Base-by-base conservation (phyloP, 2,113 vertebrate species). In the Gobius niger region DNA sequence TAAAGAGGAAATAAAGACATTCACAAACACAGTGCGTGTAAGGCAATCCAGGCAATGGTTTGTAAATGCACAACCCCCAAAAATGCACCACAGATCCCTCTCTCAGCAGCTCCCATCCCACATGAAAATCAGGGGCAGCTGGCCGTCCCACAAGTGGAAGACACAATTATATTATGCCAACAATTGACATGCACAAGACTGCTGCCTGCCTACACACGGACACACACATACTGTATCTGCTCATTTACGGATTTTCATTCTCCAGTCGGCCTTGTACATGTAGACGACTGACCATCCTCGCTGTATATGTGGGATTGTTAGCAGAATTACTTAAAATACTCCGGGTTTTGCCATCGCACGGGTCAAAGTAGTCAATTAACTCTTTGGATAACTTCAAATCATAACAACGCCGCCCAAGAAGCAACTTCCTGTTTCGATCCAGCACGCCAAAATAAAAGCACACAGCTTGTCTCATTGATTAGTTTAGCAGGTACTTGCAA, bases 101-200 rank as follows among this genome's bases (percentile, higher is more conserved):
- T 65, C 65, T 72, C 74, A 56, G 67, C 82, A 67, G 71, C 50
- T 71, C 60, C 34, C 53, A 16, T 72, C 68, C 82, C 77, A 82
- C 77, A 51, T 51, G 62, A 60, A 88, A 88, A 91, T 89, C 85
- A 82, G 74, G 87, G 89, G 72, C 91, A 91, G 85, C 76, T 82
- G 83, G 69, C 77, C 77, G 78, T 82, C 65, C 81, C 81, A 85
- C 66, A 82, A 75, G 71, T 80, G 73, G 78, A 82, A 47, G 64
- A 69, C 68, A 79, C 81, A 88, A 90, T 87, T 81, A 70, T 81
- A 89, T 88, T 75, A 84, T 90, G 88, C 79, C 77, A 90, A 90
- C 82, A 85, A 85, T 91, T 89, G 90, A 82, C 61, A 72, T 80
- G 78, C 82, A 83, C 51, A 71, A 83, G 75, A 56, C 68, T 78